These are phyloP conservation scores for Margarornis squamiger DNA, from an alignment of 2,797 vertebrate genomes.

Conservation along the genomic window DNA sequence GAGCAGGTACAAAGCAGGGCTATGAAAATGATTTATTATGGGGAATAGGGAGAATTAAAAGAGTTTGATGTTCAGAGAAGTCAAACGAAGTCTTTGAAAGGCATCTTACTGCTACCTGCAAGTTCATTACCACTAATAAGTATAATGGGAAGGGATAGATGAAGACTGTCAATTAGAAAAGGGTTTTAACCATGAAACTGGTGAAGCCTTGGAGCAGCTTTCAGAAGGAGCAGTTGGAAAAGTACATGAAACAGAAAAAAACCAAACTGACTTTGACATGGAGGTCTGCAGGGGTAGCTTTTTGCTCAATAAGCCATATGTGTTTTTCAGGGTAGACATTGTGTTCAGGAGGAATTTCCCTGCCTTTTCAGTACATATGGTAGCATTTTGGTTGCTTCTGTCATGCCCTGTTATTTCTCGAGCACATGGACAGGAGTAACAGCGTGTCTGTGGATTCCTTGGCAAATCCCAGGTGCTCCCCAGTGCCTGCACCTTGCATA, in stretches of 20 bases:
- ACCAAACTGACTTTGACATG: background rate
- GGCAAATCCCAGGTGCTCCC: background rate
- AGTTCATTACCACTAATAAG: background rate
- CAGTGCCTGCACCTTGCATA: background rate
- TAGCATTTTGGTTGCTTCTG: background rate
- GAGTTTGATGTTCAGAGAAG: background rate
- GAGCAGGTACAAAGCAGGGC: background rate
- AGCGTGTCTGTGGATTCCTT: accelerated
- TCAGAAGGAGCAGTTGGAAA: background rate
- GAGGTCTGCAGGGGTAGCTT: background rate
- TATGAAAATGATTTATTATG: background rate
- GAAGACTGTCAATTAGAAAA: background rate
- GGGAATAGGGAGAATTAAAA: background rate
- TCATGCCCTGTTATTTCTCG: accelerated
- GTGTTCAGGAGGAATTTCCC: background rate
- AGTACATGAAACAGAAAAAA: background rate
- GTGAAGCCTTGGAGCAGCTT: background rate
- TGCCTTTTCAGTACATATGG: background rate
- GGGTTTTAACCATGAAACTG: background rate
- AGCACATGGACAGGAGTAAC: background rate
- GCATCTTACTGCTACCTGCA: background rate
- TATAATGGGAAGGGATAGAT: background rate
- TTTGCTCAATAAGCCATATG: background rate
- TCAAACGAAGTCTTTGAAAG: background rate
- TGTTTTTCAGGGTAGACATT: background rate